Percentiles rank a stretch among this genome's conserved stretches.
These are phyloP conservation scores for Drosophila kanapiae DNA, from an alignment of 1,140 invertebrate species.

Conservation along the genomic window DNA sequence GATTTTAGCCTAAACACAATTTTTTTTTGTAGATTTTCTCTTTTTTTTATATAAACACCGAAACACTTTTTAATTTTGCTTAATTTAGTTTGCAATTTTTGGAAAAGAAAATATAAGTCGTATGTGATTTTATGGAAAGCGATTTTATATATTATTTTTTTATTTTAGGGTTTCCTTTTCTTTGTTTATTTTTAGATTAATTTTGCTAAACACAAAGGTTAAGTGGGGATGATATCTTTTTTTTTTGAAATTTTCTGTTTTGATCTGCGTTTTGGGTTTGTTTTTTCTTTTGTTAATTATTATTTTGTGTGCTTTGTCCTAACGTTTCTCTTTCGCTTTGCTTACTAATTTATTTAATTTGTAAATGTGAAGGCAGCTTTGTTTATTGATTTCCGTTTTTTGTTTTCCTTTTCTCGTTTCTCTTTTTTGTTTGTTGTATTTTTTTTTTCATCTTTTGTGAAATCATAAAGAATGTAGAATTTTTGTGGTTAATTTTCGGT, in stretches of 20 bases:
- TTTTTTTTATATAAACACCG: conserved; percentile 56
- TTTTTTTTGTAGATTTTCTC: conserved; percentile 28
- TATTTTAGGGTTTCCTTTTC: conserved; percentile 12
- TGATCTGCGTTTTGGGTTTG: conserved; percentile 55
- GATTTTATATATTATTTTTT: conserved; percentile 10
- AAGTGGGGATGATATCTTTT: conserved; percentile 6
- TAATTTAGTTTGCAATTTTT: conserved; percentile 38
- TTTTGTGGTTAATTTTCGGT: conserved; percentile 40
- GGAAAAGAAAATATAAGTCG: conserved; percentile 13
- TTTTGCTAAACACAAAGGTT: conserved; percentile 6
- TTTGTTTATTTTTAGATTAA: conserved; percentile 14
- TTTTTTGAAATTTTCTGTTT: conserved; percentile 29
- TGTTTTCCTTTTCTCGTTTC: conserved; percentile 64
- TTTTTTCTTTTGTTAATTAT: conserved; percentile 60
- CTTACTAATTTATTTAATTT: conserved; percentile 84
- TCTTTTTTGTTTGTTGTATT: conserved; percentile 69
- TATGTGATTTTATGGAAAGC: conserved; percentile 16
- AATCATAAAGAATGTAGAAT: conserved; percentile 47
- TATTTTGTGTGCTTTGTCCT: conserved; percentile 82
- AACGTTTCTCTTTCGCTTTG: conserved; percentile 66
- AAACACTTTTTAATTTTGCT: conserved; percentile 66
- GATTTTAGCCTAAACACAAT: conserved; percentile 60
- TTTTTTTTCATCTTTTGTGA: conserved; percentile 60
- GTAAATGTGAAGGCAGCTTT: conserved; percentile 85
- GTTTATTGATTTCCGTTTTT: conserved; percentile 85